Percentiles rank a stretch among this genome's conserved stretches.
Conservation (phyloP, 2,797 vertebrate species). For the Aquila chrysaetos region DNA sequence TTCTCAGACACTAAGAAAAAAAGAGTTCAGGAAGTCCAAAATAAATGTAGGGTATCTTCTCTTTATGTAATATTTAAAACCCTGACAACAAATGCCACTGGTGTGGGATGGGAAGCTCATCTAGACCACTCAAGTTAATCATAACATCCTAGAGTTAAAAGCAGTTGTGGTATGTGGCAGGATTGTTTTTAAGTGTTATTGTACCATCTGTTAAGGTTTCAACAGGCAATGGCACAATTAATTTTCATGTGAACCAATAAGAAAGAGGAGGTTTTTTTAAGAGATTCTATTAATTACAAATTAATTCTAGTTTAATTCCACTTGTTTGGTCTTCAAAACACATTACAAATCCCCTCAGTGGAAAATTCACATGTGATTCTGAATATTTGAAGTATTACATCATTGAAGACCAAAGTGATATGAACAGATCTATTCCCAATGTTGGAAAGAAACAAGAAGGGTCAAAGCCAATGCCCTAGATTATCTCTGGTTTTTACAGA, state of each 20-base stretch:
- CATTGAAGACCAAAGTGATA: not conserved
- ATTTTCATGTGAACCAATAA: not conserved
- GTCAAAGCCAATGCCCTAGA: not conserved
- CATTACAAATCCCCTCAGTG: not conserved
- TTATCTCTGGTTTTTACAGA: not conserved
- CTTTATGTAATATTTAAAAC: not conserved
- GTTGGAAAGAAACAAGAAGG: not conserved
- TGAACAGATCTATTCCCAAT: not conserved
- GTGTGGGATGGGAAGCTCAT: not conserved
- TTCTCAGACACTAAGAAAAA: not conserved
- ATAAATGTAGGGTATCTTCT: not conserved
- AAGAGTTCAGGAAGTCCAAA: not conserved
- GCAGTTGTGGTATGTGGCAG: not conserved
- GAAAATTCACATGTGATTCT: not conserved
- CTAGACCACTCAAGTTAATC: not conserved
- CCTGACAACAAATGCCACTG: not conserved
- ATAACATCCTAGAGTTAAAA: not conserved
- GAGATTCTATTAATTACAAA: not conserved
- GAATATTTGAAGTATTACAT: not conserved
- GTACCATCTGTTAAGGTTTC: not conserved
- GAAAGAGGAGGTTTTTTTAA: not conserved
- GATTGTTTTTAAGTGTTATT: not conserved
- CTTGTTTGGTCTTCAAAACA: not conserved
- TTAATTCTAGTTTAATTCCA: not conserved
- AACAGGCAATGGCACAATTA: not conserved